Evolutionary conservation across 2,888 invertebrate genomes (phyloP), one percentile per base, ranked within the genome.

Genomic region (Masnerella sp.): DNA sequence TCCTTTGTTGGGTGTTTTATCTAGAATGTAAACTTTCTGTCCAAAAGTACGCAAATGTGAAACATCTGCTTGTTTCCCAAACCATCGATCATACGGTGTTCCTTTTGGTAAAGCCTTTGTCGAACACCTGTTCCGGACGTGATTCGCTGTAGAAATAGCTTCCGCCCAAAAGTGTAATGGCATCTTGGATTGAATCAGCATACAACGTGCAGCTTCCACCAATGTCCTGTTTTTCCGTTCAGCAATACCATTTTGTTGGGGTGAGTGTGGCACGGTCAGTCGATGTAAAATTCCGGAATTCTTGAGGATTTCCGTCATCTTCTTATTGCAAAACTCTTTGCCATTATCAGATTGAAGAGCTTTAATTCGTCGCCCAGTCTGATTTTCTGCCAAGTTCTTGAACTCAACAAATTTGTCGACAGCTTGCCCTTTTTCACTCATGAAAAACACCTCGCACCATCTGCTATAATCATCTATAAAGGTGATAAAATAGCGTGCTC

Each of bases 231-330:
- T 38, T 14, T n/a, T 5, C 5, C 38, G 38, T n/a, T 38, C 38
- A 5, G 38, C 38, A 5, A 38, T n/a, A 7, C 58, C 64, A 74
- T 84, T 85, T 36, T 81, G 80, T 52, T 83, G 77, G 0, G 81
- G 82, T 3, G 78, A 82, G 43, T 81, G 75, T 0, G 83, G 75
- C 1, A 77, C 70, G 0, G 81, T 77, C 3, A 71, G 45, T 40
- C 79, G 67, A 25, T 79, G 79, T 1, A 17, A 25, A 5, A 83
- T 84, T 9, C 82, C 83, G 4, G 73, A 38, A 5, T 61, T 40
- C 28, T 54, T 70, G 11, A 64, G 14, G 9, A 45, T 2, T 4
- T n/a, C 12, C 3, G 25, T 17, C 25, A 73, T 18, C n/a, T 25
- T 22, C 5, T 7, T 9, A 20, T 68, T 73, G 20, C 25, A 28